Evolutionary conservation across 2,888 invertebrate species (phyloP), one percentile per base, ranked within the genome.

Genomic region (Odontocolon sp.): DNA sequence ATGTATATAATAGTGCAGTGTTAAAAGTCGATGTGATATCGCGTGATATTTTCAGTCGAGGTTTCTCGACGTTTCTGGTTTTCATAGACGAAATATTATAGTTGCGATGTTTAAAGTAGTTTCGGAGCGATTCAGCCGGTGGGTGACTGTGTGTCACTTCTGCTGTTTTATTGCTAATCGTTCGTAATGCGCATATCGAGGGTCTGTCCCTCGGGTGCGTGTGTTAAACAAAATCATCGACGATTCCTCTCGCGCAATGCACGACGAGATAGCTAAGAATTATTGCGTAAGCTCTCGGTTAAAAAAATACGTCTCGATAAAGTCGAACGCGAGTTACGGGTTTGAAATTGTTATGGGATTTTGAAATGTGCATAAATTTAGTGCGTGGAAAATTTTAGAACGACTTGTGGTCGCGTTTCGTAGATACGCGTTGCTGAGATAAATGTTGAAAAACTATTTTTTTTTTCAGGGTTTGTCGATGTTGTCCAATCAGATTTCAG

Each of bases 81-180:
- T 47, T 68, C 36, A 47, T 68, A 33, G 26, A 18, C 47, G 16
- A 68, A 56, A 57, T 47, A 57, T 14, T 6, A 18, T 2, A n/a
- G 18, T 63, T 42, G 42, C 45, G 61, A 28, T 9, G 11, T n/a
- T 66, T 18, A 28, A 18, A 21, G 50, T 67, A 54, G 42, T 18
- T 64, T 26, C 33, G 47, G 23, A 26, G 3, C 50, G 57, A 59
- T 68, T 26, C 47, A 59, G 57, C 23, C 31, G 31, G 26, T 54
- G 66, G 21, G 16, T 33, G 50, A 38, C 11, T 47, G n/a, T 59
- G 68, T 50, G 40, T 67, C 59, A 73, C 18, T 31, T 18, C 1
- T 5, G 4, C n/a, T n/a, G n/a, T 42, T 21, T 50, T 36, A 61
- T n/a, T 23, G 18, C 26, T 38, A 38, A 61, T 28, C 33, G 23